phyloP scores from a whole-genome alignment of 2,888 invertebrate species.

The Lithophane semibrunnea region DNA sequence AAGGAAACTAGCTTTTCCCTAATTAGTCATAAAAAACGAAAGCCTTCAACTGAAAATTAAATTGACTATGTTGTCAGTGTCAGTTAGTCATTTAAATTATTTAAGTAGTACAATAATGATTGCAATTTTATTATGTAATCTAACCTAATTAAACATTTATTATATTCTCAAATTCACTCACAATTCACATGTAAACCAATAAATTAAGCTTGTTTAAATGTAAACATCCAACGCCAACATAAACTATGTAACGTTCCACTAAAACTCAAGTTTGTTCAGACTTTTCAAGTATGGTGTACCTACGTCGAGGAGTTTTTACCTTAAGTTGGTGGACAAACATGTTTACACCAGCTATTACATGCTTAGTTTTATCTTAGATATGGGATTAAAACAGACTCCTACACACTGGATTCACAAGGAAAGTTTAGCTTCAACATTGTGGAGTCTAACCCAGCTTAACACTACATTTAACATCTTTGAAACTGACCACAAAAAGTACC shows the following conservation, averaged over 20 bases:
- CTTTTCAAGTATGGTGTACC: conserved; percentile 49
- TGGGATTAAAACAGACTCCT: conserved; percentile 32
- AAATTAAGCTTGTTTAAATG: conserved; percentile 51
- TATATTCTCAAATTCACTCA: conserved; percentile 17
- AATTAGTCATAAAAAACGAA: background rate
- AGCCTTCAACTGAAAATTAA: background rate
- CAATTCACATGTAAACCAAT: conserved; percentile 18
- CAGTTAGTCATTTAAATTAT: background rate
- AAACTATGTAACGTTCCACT: conserved; percentile 60
- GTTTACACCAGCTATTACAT: conserved; percentile 45
- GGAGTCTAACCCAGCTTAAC: background rate
- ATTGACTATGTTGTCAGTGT: background rate
- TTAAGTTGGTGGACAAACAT: conserved; percentile 52
- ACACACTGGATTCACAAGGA: background rate
- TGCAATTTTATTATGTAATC: conserved; percentile 3
- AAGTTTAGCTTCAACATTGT: background rate
- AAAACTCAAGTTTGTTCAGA: conserved; percentile 52
- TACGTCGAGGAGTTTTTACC: conserved; percentile 46
- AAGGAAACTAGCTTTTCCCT: background rate
- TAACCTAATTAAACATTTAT: conserved; percentile 16
- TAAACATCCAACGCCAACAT: conserved; percentile 60
- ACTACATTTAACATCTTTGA: background rate
- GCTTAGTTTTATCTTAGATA: conserved; percentile 40
- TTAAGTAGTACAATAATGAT: too few species aligned
- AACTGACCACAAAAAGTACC: background rate